These are phyloP conservation scores for Lophius piscatorius DNA, from an alignment of 2,113 vertebrate genomes.

Conservation along the genomic window DNA sequence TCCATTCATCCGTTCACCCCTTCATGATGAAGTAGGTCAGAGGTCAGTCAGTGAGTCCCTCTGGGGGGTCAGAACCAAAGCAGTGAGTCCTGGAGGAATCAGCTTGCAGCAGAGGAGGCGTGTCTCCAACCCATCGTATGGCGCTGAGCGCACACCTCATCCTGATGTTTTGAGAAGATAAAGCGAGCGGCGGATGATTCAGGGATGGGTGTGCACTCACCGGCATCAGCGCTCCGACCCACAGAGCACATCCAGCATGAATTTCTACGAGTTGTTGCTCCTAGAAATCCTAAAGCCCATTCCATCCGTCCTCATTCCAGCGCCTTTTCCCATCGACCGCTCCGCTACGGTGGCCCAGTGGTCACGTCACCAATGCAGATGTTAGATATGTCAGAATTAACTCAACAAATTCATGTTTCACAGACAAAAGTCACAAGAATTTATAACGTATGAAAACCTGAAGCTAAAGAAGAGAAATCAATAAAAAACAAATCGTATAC, in stretches of 20 bases:
- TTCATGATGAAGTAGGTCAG: constrained; percentile 19
- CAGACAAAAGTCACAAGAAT: too few species aligned
- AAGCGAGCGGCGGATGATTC: constrained; percentile 23
- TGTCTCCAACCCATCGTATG: too few species aligned
- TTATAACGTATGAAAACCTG: too few species aligned
- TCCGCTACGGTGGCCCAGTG: too few species aligned
- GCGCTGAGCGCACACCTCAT: constrained; percentile 63
- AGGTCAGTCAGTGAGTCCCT: constrained; percentile 13
- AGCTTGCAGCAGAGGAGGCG: constrained; percentile 46
- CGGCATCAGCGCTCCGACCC: constrained; percentile 41
- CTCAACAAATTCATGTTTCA: too few species aligned
- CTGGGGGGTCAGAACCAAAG: constrained; percentile 55
- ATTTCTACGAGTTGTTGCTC: constrained; percentile 61
- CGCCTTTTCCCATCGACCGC: constrained; percentile 46
- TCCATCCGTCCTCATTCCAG: constrained; percentile 54
- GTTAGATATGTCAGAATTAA: too few species aligned
- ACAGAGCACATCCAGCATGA: constrained; percentile 32
- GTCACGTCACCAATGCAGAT: too few species aligned
- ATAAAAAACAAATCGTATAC: too few species aligned
- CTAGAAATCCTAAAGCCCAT: constrained; percentile 63
- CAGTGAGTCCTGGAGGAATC: constrained; percentile 63
- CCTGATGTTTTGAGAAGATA: too few species aligned
- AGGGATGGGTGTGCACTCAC: constrained; percentile 63
- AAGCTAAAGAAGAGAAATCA: too few species aligned
- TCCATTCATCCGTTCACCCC: constrained; percentile 16